phyloP scores from a whole-genome alignment of 2,797 vertebrate genomes.

The Cryptoblepharus egeriae region DNA sequence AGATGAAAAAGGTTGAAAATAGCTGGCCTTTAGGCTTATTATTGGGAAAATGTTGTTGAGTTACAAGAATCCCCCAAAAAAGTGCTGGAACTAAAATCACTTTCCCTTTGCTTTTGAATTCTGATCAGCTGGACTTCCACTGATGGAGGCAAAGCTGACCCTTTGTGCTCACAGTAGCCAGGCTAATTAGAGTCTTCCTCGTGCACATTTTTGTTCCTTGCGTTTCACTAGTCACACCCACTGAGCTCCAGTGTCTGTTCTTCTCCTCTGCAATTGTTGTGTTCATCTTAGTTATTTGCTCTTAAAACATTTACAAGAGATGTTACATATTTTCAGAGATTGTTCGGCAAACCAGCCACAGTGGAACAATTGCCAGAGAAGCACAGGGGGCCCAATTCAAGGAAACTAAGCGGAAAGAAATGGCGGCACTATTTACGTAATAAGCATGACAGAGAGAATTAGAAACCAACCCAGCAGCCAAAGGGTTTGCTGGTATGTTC shows the following conservation, averaged over 20 bases:
- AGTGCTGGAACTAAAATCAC: accelerated
- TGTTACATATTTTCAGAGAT: background rate
- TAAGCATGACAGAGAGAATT: background rate
- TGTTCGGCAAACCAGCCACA: background rate
- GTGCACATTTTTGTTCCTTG: background rate
- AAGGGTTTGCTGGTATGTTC: background rate
- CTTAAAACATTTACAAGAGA: background rate
- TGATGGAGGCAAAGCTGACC: background rate
- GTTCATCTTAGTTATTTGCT: background rate
- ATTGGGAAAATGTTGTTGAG: background rate
- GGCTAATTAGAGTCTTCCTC: background rate
- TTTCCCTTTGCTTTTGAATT: background rate
- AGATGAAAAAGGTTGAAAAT: too few relatives aligned
- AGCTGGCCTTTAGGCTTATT: slow-evolving; percentile 37
- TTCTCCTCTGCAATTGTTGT: background rate
- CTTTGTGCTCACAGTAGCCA: background rate
- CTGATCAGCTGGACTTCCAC: background rate
- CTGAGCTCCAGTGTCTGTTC: background rate
- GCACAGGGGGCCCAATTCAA: background rate
- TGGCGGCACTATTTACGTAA: background rate
- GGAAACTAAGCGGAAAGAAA: accelerated
- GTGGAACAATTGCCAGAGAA: background rate
- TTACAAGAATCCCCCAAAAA: too few relatives aligned
- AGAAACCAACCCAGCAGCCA: background rate
- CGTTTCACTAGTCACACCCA: background rate